These are phyloP conservation scores for Phoeniculus purpureus DNA, from an alignment of 2,797 vertebrate species.

Conservation along the genomic window DNA sequence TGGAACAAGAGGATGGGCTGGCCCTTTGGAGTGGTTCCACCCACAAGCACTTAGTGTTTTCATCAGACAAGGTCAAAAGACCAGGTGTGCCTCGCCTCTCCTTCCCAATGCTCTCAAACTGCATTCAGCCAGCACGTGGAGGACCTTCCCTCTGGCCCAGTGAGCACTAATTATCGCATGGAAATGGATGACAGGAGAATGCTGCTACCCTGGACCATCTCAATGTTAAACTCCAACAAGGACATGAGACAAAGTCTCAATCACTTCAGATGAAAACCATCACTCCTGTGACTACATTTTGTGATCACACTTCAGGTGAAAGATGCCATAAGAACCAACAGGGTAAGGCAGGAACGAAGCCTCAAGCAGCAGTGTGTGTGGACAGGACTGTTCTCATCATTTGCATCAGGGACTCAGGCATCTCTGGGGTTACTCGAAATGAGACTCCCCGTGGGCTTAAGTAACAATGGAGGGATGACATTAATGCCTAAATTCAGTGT, in stretches of 20 bases:
- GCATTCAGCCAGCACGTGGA: background rate
- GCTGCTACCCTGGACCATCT: background rate
- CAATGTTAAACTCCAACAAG: background rate
- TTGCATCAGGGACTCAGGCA: background rate
- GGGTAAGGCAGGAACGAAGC: background rate
- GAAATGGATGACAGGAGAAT: background rate
- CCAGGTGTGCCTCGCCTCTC: background rate
- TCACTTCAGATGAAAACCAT: background rate
- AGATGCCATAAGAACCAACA: background rate
- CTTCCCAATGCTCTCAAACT: background rate
- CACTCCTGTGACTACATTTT: background rate
- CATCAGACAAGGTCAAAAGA: conserved; percentile 35
- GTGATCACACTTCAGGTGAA: background rate
- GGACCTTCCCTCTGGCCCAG: background rate
- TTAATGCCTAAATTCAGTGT: background rate
- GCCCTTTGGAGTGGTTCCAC: background rate
- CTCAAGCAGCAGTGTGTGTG: background rate
- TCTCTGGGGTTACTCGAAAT: background rate
- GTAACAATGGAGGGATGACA: background rate
- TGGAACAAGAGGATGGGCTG: background rate
- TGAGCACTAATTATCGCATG: background rate
- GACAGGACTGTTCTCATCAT: background rate
- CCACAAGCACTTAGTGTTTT: background rate
- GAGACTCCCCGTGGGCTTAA: background rate
- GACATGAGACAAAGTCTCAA: background rate